A percentile compares a stretch with the other conserved stretches of the same genome.
Conservation (phyloP, 2,113 vertebrate species). For the Corythornis cristatus region DNA sequence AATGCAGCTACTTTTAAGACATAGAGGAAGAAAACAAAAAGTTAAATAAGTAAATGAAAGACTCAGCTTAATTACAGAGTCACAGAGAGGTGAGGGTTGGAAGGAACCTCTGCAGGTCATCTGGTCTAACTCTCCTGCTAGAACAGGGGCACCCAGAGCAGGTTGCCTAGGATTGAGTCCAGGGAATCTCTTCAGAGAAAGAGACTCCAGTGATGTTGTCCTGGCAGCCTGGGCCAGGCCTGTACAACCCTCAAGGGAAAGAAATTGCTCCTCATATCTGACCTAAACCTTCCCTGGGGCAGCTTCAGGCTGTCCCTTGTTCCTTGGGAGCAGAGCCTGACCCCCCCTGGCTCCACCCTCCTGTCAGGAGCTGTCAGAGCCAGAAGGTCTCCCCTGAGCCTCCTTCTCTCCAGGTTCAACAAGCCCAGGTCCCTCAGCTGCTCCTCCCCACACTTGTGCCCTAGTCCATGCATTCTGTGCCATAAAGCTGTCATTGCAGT, state of each 20-base stretch:
- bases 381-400: no score
- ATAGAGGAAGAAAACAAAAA: background rate
- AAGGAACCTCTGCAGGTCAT: background rate
- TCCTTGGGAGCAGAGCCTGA: no score
- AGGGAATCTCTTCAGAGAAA: background rate
- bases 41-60: background rate
- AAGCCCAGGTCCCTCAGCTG: no score
- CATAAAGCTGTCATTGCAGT: background rate
- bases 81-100: background rate
- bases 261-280: background rate
- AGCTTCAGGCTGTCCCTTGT: no score
- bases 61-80: background rate
- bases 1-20: background rate
- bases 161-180: background rate
- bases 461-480: rapidly evolving
- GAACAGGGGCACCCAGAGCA: background rate
- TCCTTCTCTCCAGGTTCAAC: no score
- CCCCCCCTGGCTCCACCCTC: no score
- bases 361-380: no score
- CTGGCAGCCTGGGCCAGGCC: background rate
- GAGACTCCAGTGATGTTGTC: background rate
- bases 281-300: background rate
- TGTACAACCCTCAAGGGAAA: background rate
- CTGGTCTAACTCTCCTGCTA: no score
- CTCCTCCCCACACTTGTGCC: background rate